Evolutionary conservation across 35 echinoderm and acorn worm genomes (phyloP).

Genomic region (Hemicentrotus pulcherrimus): DNA sequence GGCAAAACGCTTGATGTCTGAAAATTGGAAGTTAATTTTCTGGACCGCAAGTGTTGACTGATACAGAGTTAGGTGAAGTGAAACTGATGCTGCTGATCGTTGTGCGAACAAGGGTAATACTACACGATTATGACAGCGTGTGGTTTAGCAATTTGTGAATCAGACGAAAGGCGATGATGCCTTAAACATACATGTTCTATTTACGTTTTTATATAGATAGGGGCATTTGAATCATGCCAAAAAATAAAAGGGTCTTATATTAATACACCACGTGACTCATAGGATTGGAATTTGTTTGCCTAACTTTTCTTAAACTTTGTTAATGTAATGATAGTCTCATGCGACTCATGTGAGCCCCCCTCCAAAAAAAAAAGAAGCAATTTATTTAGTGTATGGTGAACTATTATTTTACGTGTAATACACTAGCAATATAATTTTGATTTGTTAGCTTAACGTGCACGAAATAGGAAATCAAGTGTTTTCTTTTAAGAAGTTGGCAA

Average conservation of each 20-base stretch:
- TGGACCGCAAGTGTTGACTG: neutral
- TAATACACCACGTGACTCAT: neutral
- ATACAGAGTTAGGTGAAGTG: neutral
- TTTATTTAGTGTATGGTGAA: neutral
- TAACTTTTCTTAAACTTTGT: neutral
- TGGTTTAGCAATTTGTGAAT: neutral
- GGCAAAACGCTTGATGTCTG: neutral
- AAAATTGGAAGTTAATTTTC: conserved; percentile 20
- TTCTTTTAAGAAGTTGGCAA: too few relatives aligned
- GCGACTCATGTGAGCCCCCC: neutral
- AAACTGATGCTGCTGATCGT: neutral
- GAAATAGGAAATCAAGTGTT: too few relatives aligned
- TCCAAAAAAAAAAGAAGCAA: neutral
- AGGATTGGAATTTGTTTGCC: neutral
- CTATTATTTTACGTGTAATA: too few relatives aligned
- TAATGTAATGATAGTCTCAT: neutral
- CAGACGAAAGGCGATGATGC: neutral
- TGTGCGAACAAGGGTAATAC: neutral
- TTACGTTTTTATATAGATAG: neutral
- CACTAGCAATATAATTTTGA: too few relatives aligned
- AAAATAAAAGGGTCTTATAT: neutral
- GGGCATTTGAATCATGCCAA: neutral
- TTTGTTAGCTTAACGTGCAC: too few relatives aligned
- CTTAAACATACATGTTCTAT: conserved; percentile 5
- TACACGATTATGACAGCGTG: conserved; percentile 1